These are phyloP conservation scores for Amphiprion percula DNA, from an alignment of 2,113 vertebrate genomes.

Conservation along the genomic window DNA sequence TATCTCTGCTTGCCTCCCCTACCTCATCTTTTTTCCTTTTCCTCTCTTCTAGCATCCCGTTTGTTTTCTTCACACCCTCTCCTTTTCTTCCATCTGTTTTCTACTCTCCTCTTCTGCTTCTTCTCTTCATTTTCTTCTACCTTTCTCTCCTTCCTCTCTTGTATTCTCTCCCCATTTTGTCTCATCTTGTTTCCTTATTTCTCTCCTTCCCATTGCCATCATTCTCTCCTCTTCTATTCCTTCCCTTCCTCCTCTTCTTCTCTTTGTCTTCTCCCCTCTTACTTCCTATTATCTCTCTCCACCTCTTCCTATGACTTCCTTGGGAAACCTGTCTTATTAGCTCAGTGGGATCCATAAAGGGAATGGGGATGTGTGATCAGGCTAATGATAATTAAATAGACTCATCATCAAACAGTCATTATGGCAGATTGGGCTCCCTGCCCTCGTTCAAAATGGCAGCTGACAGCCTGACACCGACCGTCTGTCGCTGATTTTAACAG, in stretches of 20 bases:
- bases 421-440: conserved; percentile 55
- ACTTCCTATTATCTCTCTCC: no score
- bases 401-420: conserved; percentile 72
- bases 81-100: background rate
- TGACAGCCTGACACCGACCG: conserved; percentile 50
- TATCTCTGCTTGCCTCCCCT: background rate
- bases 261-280: background rate
- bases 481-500: conserved; percentile 54
- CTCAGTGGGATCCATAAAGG: conserved; percentile 64
- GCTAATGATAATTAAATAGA: conserved; percentile 73
- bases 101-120: background rate
- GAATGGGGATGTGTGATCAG: conserved; percentile 50
- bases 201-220: no score
- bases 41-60: no score
- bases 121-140: background rate
- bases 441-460: conserved; percentile 50
- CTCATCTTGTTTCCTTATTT: background rate
- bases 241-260: no score
- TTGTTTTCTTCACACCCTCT: background rate
- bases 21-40: background rate
- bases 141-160: background rate
- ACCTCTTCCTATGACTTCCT: background rate
- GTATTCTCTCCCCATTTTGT: background rate
- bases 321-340: conserved; percentile 45
- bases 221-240: background rate